phyloP scores from a whole-genome alignment of 2,888 invertebrate species.

The Cistogaster globosa region DNA sequence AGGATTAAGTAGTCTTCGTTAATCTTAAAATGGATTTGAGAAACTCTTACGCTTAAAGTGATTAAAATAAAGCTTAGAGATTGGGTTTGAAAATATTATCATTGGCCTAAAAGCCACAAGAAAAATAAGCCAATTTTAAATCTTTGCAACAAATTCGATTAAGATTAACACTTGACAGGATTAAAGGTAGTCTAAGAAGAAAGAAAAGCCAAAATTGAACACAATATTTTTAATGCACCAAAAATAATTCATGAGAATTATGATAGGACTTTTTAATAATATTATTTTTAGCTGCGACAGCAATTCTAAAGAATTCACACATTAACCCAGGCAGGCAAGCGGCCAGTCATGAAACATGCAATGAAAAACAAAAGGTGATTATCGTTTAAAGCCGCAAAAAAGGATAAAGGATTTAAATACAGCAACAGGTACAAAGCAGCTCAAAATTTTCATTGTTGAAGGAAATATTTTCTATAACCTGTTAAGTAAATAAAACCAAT shows the following conservation, averaged over 20 bases:
- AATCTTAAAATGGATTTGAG: too few relatives aligned
- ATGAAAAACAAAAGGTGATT: slow-evolving; percentile 73
- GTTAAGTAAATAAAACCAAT: slow-evolving; percentile 23
- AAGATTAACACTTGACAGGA: slow-evolving; percentile 48
- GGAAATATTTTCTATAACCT: slow-evolving; percentile 18
- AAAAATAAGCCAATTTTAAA: too few relatives aligned
- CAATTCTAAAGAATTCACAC: slow-evolving; percentile 47
- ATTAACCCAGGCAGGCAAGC: not conserved
- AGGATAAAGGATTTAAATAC: slow-evolving; percentile 48
- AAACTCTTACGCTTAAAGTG: too few relatives aligned
- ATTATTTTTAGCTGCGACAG: slow-evolving; percentile 46
- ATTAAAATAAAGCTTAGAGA: too few relatives aligned
- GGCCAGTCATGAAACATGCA: not conserved
- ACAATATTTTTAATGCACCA: slow-evolving; percentile 46
- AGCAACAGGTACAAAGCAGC: slow-evolving; percentile 73
- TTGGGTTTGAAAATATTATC: too few relatives aligned
- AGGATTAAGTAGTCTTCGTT: too few relatives aligned
- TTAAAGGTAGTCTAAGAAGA: slow-evolving; percentile 13
- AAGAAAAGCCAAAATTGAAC: slow-evolving; percentile 37
- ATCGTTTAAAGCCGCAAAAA: slow-evolving; percentile 79
- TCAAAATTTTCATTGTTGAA: not conserved
- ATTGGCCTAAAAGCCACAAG: too few relatives aligned
- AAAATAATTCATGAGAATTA: slow-evolving; percentile 27
- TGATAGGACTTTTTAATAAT: slow-evolving; percentile 42
- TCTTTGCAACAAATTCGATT: not conserved